Percentiles rank a stretch among this genome's conserved stretches.
phyloP scores from a whole-genome alignment of 2,797 vertebrate species.

The Acestrorhynchus altus region DNA sequence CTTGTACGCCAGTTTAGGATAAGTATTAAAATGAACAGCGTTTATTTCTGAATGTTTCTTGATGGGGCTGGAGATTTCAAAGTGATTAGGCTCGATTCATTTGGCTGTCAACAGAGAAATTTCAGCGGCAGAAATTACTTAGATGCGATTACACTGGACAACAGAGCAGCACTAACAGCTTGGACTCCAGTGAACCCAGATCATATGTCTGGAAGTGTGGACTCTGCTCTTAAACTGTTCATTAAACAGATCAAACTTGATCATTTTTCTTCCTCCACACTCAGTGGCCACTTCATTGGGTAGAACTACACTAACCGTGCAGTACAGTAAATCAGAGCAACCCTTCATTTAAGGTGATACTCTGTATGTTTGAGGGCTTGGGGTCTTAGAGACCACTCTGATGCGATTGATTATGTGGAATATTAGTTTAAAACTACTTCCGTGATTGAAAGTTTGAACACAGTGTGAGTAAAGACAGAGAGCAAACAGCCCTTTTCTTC shows the following conservation, averaged over 20 bases:
- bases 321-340: too few relatives aligned
- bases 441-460: too few relatives aligned
- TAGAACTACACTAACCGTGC: neutral
- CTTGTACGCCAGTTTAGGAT: neutral
- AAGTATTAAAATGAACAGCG: constrained; percentile 25
- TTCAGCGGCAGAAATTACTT: constrained; percentile 40
- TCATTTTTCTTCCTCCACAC: neutral
- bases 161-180: constrained; percentile 20
- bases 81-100: constrained; percentile 50
- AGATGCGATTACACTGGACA: constrained; percentile 32
- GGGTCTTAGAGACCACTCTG: too few relatives aligned
- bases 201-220: constrained; percentile 14
- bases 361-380: too few relatives aligned
- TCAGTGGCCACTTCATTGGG: too few relatives aligned
- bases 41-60: constrained; percentile 46
- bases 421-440: too few relatives aligned
- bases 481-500: too few relatives aligned
- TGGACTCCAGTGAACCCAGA: constrained; percentile 20
- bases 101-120: constrained; percentile 38
- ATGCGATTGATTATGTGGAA: too few relatives aligned
- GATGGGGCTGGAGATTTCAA: constrained; percentile 41
- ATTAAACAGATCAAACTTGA: constrained; percentile 1
- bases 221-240: constrained; percentile 33
- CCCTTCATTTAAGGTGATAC: too few relatives aligned
- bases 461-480: too few relatives aligned